phyloP scores from a whole-genome alignment of 2,888 invertebrate species.

The Scotopteryx bipunctaria region DNA sequence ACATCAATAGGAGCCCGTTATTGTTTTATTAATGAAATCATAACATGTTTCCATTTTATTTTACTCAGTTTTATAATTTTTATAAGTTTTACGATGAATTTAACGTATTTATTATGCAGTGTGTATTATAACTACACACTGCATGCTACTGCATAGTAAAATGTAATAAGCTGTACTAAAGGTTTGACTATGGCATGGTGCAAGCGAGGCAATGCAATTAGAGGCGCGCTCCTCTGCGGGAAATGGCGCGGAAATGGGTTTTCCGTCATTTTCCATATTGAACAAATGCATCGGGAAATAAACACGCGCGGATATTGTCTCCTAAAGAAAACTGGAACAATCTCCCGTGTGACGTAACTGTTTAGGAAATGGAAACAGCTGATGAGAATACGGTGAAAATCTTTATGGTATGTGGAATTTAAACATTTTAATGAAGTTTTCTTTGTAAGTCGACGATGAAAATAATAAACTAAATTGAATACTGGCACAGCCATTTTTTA shows the following conservation, averaged over 20 bases:
- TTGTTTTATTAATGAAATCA: too few relatives aligned
- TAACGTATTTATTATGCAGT: too few relatives aligned
- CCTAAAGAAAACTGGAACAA: conserved; percentile 48
- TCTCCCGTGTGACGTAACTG: conserved; percentile 51
- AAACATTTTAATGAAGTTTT: background rate
- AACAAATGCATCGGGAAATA: conserved; percentile 76
- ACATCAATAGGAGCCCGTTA: background rate
- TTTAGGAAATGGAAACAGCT: conserved; percentile 43
- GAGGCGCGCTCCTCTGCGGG: conserved; percentile 46
- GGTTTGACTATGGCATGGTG: conserved; percentile 38
- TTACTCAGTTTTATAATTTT: too few relatives aligned
- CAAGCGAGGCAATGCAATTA: conserved; percentile 38
- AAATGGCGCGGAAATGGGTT: conserved; percentile 76
- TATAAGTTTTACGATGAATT: too few relatives aligned
- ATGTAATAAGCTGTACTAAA: conserved; percentile 15
- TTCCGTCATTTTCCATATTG: conserved; percentile 76
- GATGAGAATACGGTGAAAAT: conserved; percentile 14
- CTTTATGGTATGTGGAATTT: background rate
- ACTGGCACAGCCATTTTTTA: conserved; percentile 10
- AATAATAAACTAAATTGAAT: conserved; percentile 5
- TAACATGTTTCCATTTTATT: too few relatives aligned
- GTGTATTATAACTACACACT: too few relatives aligned
- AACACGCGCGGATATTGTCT: conserved; percentile 77
- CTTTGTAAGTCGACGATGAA: background rate
- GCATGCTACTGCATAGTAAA: conserved; percentile 9